A percentile compares a stretch with the other conserved stretches of the same genome.
Evolutionary conservation across 2,888 invertebrate species (phyloP).

Genomic region (Pimpla rufipes): DNA sequence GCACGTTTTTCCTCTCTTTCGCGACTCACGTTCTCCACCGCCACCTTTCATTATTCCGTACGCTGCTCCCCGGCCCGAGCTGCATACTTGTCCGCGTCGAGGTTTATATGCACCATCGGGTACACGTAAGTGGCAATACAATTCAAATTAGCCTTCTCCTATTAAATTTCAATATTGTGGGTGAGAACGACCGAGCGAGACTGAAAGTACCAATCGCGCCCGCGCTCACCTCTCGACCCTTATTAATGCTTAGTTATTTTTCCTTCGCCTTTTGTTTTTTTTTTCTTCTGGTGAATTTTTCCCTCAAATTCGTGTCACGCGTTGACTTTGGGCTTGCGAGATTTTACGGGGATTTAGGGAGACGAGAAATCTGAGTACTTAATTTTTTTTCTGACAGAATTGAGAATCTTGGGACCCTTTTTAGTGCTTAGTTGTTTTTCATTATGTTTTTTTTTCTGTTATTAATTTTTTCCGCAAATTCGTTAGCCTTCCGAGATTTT

Average conservation of each 20-base stretch:
- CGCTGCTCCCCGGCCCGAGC: conserved; percentile 40
- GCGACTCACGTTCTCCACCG: conserved; percentile 30
- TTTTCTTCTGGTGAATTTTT: background rate
- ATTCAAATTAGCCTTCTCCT: conserved; percentile 82
- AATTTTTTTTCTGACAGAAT: too few relatives aligned
- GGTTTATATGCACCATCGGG: conserved; percentile 73
- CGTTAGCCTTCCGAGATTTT: conserved; percentile 76
- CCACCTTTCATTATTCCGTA: conserved; percentile 44
- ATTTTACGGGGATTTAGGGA: too few relatives aligned
- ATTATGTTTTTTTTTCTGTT: background rate
- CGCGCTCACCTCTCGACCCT: conserved; percentile 8
- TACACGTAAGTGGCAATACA: conserved; percentile 77
- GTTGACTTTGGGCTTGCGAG: too few relatives aligned
- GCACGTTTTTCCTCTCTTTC: conserved; percentile 50
- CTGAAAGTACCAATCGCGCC: conserved; percentile 29
- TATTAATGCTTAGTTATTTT: conserved; percentile 25
- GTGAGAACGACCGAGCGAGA: conserved; percentile 17
- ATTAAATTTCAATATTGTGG: conserved; percentile 68
- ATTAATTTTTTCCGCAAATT: background rate
- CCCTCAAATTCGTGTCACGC: background rate
- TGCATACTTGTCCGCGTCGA: conserved; percentile 65
- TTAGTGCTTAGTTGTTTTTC: conserved; percentile 20
- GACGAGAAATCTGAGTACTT: too few relatives aligned
- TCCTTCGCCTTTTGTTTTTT: background rate
- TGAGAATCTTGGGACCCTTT: too few relatives aligned